Evolutionary conservation across 2,797 vertebrate species (phyloP), one percentile per base, ranked within the genome.

Genomic region (Pangasius djambal): DNA sequence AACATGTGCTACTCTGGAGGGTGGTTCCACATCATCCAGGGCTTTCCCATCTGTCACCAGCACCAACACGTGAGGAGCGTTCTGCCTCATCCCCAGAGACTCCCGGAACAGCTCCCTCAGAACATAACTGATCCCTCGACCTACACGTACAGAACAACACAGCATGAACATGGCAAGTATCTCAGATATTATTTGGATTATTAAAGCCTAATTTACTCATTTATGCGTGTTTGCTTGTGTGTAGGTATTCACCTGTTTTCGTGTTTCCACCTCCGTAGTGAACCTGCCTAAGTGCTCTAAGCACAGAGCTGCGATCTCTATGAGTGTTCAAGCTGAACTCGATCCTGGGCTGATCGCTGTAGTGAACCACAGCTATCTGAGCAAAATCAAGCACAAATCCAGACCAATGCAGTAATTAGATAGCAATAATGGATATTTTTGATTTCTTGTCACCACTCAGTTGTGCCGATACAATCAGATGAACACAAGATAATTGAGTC

Each of bases 21-120:
- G 96, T 0, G 95, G 94, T 72, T 93, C 52, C 89, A 98, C 97
- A 0, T 98, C 95, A 61, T 98, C 97, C 93, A 97, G 97, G 44
- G 97, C 97, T 59, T 92, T 94, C n/a, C 97, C 97, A 20, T 98
- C 97, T 0, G 98, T 98, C 85, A 98, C 93, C 6, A 98, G 93
- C 50, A 98, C 94, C 92, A 98, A 91, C 40, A 96, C 86, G 9
- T 96, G 97, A 83, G 97, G 93, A 34, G 94, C 95, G 0, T 95
- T 92, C 12, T 93, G 95, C 40, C 98, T 96, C 97, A 98, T 98
- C 28, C 97, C 98, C 88, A 95, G 92, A 92, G 97, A 96, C 92
- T 96, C 93, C 91, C 97, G 96, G 91, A 98, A 98, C 61, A 98
- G 81, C 65, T 98, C 97, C 93, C 96, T 94, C 2, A 98, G 93